Evolutionary conservation across 2,797 vertebrate species (phyloP).

Genomic region (Scolopax bukidnonensis): DNA sequence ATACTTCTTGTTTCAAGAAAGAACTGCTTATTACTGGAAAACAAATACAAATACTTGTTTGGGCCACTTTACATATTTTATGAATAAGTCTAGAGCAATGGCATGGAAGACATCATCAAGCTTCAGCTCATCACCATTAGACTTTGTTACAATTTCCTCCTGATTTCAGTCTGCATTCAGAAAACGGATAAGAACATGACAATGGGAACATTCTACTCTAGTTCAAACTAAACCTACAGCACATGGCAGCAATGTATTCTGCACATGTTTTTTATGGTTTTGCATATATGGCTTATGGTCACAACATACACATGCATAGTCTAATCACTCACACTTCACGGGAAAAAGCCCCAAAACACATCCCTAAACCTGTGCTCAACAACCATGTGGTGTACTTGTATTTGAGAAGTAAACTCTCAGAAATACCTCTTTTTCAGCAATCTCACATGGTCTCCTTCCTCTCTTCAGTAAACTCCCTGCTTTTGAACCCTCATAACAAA

Average conservation of each 20-base stretch:
- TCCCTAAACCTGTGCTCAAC: background rate
- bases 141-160: background rate
- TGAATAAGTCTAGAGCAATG: background rate
- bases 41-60: background rate
- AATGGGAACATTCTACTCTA: background rate
- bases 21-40: background rate
- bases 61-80: background rate
- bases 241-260: rapidly evolving
- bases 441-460: background rate
- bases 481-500: background rate
- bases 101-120: background rate
- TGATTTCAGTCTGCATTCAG: background rate
- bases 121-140: background rate
- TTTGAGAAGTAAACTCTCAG: background rate
- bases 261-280: background rate
- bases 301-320: rapidly evolving
- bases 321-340: background rate
- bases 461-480: background rate
- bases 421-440: background rate
- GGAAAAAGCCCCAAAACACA: background rate
- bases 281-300: rapidly evolving
- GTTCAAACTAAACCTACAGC: background rate
- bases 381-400: rapidly evolving
- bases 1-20: background rate
- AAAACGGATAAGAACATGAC: background rate